Percentiles rank a stretch among this genome's conserved stretches.
Evolutionary conservation across 2,888 invertebrate genomes (phyloP).

Genomic region (Endotricha flammealis): DNA sequence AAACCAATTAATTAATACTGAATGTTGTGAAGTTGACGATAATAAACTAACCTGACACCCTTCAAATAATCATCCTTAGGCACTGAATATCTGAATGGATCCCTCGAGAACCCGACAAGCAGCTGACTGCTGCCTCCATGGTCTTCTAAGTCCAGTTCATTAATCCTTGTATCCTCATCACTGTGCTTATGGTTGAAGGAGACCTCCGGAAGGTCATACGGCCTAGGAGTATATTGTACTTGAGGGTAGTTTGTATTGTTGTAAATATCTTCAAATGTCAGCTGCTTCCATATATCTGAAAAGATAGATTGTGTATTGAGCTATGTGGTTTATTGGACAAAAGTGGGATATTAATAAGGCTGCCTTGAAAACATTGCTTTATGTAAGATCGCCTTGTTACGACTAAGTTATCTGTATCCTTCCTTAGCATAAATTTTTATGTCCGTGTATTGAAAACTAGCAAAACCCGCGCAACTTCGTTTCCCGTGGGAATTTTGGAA

Average conservation of each 20-base stretch:
- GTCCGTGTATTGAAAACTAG: no score
- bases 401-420: no score
- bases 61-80: conserved; percentile 56
- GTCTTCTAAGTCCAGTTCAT: conserved; percentile 32
- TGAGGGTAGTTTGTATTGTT: conserved; percentile 60
- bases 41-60: conserved; percentile 51
- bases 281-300: conserved; percentile 45
- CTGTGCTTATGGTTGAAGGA: conserved; percentile 25
- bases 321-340: no score
- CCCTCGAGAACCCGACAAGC: conserved; percentile 58
- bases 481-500: no score
- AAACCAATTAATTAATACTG: no score
- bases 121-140: conserved; percentile 27
- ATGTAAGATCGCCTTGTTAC: no score
- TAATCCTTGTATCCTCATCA: conserved; percentile 33
- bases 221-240: conserved; percentile 34
- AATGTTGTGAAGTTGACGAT: neutral
- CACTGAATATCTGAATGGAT: conserved; percentile 61
- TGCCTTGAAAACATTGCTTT: no score
- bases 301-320: conserved; percentile 20
- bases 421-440: no score
- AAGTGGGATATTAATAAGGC: no score
- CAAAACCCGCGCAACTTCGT: no score
- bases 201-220: conserved; percentile 32
- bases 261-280: conserved; percentile 58